These are phyloP conservation scores for Nyctibius bracteatus DNA, from an alignment of 2,113 vertebrate species.

Conservation along the genomic window DNA sequence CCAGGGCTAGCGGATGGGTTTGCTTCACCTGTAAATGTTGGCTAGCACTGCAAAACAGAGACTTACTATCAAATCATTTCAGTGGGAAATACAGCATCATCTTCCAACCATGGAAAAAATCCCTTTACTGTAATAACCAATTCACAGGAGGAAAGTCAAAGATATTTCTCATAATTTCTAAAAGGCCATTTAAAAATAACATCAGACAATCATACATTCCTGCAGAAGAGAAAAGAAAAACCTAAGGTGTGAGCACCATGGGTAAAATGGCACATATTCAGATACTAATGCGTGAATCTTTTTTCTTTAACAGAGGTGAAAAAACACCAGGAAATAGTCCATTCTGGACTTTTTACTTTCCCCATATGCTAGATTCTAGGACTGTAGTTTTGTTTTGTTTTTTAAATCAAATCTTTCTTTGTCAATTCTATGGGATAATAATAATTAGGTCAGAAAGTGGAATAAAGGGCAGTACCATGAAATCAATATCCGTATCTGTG, in stretches of 20 bases:
- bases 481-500: neutral
- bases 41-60: neutral
- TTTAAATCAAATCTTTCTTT: neutral
- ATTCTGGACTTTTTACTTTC: neutral
- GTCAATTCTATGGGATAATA: neutral
- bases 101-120: constrained; percentile 1
- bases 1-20: neutral
- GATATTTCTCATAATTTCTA: neutral
- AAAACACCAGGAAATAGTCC: neutral
- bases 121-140: neutral
- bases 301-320: neutral
- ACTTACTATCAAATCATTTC: neutral
- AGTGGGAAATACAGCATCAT: constrained; percentile 5
- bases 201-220: neutral
- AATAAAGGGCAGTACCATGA: neutral
- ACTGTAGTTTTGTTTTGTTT: neutral
- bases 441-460: neutral
- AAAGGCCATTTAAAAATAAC: neutral
- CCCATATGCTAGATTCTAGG: neutral
- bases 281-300: neutral
- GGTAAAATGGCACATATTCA: neutral
- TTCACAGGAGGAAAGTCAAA: neutral
- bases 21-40: constrained; percentile 29
- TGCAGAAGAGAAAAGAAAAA: neutral
- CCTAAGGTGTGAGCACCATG: neutral